Percentiles rank a stretch among this genome's conserved stretches.
These are phyloP conservation scores for Bradynema listronoti DNA, from an alignment of 1,140 invertebrate genomes.

Conservation along the genomic window DNA sequence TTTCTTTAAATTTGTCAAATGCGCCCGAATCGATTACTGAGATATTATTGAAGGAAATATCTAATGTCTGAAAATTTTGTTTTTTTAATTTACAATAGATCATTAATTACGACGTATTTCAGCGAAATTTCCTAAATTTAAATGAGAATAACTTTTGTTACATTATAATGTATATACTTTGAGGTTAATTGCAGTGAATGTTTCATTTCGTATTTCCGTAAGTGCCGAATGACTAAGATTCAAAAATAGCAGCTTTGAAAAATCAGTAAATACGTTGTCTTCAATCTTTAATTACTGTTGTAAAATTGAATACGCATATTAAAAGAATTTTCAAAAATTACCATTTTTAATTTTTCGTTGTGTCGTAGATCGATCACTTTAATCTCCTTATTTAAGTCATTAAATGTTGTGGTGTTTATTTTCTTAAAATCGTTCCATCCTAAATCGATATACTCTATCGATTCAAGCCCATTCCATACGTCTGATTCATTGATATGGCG, in stretches of 20 bases:
- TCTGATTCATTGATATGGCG: no score
- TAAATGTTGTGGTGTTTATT: slow-evolving; percentile 23
- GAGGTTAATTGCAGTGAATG: slow-evolving; percentile 3
- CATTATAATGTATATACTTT: no score
- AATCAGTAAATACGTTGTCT: slow-evolving; percentile 13
- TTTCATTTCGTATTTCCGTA: slow-evolving; percentile 3
- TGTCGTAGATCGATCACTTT: slow-evolving; percentile 22
- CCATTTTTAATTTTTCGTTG: slow-evolving; percentile 25
- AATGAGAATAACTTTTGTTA: no score
- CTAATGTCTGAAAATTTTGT: slow-evolving; percentile 20
- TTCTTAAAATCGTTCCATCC: slow-evolving; percentile 34
- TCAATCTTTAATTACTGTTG: no score
- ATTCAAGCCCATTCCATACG: slow-evolving; percentile 22
- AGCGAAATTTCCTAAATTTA: no score
- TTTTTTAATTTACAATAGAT: no score
- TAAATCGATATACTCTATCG: slow-evolving; percentile 28
- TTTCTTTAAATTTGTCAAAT: slow-evolving; percentile 16
- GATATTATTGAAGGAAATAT: slow-evolving; percentile 36
- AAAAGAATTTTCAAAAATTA: no score
- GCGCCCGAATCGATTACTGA: slow-evolving; percentile 18
- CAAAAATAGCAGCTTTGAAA: slow-evolving; percentile 19
- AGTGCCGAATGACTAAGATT: slow-evolving; percentile 24
- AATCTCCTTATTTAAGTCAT: slow-evolving; percentile 10
- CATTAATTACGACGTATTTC: no score
- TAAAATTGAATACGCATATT: no score